Evolutionary conservation across 2,888 invertebrate genomes (phyloP).

Genomic region (Ptilodon capucinus): DNA sequence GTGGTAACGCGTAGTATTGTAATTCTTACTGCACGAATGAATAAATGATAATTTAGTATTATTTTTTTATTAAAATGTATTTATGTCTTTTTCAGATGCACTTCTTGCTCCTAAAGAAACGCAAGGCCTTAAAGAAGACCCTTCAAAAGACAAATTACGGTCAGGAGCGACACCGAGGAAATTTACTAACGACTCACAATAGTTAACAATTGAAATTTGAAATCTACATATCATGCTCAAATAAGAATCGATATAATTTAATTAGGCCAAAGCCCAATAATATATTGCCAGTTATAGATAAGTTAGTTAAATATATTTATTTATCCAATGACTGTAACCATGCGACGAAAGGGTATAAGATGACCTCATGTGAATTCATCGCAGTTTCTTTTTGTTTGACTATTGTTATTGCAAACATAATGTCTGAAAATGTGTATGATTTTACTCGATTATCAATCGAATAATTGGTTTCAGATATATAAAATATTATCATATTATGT

Average conservation of each 20-base stretch:
- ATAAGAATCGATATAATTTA: not conserved
- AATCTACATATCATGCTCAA: not conserved
- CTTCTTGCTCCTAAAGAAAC: not conserved
- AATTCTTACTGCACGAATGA: too few relatives aligned
- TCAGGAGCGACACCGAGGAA: not conserved
- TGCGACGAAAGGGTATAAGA: too few relatives aligned
- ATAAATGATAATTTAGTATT: not conserved
- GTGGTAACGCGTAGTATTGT: too few relatives aligned
- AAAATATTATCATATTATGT: too few relatives aligned
- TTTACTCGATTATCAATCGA: too few relatives aligned
- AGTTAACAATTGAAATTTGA: not conserved
- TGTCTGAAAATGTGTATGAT: too few relatives aligned
- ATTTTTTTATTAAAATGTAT: not conserved
- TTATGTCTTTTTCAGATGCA: not conserved
- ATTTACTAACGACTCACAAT: not conserved
- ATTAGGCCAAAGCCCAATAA: conserved; percentile 1
- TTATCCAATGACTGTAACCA: too few relatives aligned
- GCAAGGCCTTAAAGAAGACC: not conserved
- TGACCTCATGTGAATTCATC: too few relatives aligned
- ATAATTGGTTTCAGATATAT: too few relatives aligned
- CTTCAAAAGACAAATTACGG: not conserved
- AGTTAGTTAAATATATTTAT: not conserved
- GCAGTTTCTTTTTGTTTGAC: too few relatives aligned
- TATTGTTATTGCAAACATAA: too few relatives aligned
- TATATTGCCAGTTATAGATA: conserved; percentile 2